phyloP scores from a whole-genome alignment of 1,140 invertebrate genomes.

The Amyelois transitella region DNA sequence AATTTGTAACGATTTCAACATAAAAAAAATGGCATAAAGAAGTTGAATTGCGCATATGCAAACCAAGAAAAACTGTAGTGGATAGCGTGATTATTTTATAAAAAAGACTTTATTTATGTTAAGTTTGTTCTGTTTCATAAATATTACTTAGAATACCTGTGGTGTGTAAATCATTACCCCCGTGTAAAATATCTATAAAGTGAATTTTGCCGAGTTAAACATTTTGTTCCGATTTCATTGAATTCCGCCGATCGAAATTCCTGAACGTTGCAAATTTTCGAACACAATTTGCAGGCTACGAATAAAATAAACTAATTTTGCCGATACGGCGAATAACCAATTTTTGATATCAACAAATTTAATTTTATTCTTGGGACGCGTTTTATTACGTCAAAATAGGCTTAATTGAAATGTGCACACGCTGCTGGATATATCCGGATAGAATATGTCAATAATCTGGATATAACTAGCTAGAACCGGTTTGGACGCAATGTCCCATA shows the following conservation, averaged over 20 bases:
- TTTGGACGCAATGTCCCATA: constrained; percentile 15
- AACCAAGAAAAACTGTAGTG: too few relatives aligned
- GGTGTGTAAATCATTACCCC: too few relatives aligned
- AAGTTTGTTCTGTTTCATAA: too few relatives aligned
- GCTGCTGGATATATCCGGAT: constrained; percentile 20
- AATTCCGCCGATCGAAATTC: not conserved
- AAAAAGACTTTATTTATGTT: too few relatives aligned
- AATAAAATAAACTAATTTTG: not conserved
- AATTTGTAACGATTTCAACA: too few relatives aligned
- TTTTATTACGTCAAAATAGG: constrained; percentile 36
- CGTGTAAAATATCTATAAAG: not conserved
- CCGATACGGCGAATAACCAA: constrained; percentile 13
- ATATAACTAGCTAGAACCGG: constrained; percentile 33
- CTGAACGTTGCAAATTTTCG: not conserved
- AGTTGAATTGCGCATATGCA: too few relatives aligned
- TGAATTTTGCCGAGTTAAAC: not conserved
- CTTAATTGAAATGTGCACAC: constrained; percentile 44
- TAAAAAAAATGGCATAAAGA: too few relatives aligned
- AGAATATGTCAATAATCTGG: constrained; percentile 60
- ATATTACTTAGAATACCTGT: too few relatives aligned
- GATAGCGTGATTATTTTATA: too few relatives aligned
- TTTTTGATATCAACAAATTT: constrained; percentile 21
- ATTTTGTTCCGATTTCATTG: not conserved
- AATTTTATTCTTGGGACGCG: constrained; percentile 35
- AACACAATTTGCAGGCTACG: constrained; percentile 3